Evolutionary conservation across 2,888 invertebrate genomes (phyloP), one percentile per base, ranked within the genome.

Genomic region (Diogma glabrata): DNA sequence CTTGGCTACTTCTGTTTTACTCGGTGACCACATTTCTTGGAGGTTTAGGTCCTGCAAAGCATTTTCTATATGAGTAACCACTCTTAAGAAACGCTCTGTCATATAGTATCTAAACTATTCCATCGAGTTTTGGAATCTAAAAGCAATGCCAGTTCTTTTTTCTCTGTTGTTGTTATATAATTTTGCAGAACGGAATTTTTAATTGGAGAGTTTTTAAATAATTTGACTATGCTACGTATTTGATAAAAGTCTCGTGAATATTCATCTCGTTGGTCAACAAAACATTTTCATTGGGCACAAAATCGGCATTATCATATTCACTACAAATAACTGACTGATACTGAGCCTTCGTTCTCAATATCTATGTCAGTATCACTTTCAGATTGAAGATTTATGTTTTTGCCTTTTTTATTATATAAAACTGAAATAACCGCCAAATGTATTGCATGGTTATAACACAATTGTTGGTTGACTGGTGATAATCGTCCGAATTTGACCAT

Each of bases 401-500:
- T n/a, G n/a, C n/a, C n/a, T n/a, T n/a, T n/a, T n/a, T n/a, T n/a
- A n/a, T n/a, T n/a, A n/a, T n/a, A n/a, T n/a, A n/a, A n/a, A n/a
- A n/a, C n/a, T n/a, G n/a, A n/a, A n/a, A n/a, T n/a, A n/a, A n/a
- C n/a, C n/a, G n/a, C n/a, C n/a, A n/a, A n/a, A n/a, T n/a, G n/a
- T n/a, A n/a, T n/a, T n/a, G n/a, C n/a, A n/a, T n/a, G n/a, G n/a
- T n/a, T n/a, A n/a, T n/a, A n/a, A n/a, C n/a, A n/a, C n/a, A n/a
- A n/a, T n/a, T n/a, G n/a, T n/a, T n/a, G n/a, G n/a, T n/a, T n/a
- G n/a, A n/a, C n/a, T n/a, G n/a, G n/a, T n/a, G n/a, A n/a, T n/a
- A n/a, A n/a, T n/a, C n/a, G n/a, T n/a, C n/a, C 30, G 16, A 30
- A 30, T n/a, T 47, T 47, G 12, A 20, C n/a, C 48, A 48, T 48